phyloP scores from a whole-genome alignment of 1,140 invertebrate genomes.

The Sarcophaga bullata region DNA sequence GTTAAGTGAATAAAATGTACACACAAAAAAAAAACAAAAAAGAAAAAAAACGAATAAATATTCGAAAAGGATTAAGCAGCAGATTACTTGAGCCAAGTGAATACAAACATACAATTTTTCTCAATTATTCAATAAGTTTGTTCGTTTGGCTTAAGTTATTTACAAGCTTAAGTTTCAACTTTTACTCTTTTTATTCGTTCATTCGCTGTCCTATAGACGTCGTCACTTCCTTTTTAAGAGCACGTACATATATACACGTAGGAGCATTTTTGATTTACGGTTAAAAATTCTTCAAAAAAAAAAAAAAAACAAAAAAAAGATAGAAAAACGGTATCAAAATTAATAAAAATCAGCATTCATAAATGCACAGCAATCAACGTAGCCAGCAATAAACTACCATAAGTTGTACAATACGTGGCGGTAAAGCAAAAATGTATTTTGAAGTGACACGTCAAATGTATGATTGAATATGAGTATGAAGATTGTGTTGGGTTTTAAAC shows the following conservation, averaged over 20 bases:
- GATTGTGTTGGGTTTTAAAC: no score
- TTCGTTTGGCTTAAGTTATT: slow-evolving; percentile 67
- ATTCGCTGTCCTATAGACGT: neutral
- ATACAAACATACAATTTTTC: slow-evolving; percentile 59
- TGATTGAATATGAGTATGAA: no score
- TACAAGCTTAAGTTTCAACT: slow-evolving; percentile 53
- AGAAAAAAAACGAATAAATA: neutral
- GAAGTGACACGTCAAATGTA: neutral
- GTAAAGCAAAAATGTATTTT: neutral
- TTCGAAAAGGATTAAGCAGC: slow-evolving; percentile 48
- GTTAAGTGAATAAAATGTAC: no score
- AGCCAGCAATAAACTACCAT: no score
- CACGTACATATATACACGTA: no score
- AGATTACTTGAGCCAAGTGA: slow-evolving; percentile 66
- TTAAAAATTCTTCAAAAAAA: neutral
- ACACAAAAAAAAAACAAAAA: neutral
- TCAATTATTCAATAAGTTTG: slow-evolving; percentile 55
- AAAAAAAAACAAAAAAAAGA: neutral
- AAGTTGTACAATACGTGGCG: neutral
- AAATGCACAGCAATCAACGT: neutral
- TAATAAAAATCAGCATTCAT: neutral
- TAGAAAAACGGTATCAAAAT: neutral
- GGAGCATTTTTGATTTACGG: neutral
- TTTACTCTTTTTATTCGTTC: neutral
- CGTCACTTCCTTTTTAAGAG: neutral